Evolutionary conservation across 2,888 invertebrate species (phyloP).

Genomic region (Temnothorax unifasciatus): DNA sequence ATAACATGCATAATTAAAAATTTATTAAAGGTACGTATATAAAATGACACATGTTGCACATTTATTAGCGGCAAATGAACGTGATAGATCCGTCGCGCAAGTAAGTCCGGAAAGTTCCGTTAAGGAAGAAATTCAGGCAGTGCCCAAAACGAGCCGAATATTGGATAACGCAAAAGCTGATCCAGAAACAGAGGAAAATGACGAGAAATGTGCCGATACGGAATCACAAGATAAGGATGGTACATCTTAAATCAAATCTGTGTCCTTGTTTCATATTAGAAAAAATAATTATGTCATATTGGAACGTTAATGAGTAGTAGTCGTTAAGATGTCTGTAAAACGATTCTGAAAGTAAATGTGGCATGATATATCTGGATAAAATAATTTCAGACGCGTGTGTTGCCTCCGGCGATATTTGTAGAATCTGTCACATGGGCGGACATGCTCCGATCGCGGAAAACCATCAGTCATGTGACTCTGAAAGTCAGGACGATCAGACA

Average conservation of each 20-base stretch:
- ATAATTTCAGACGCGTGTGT: conserved; percentile 35
- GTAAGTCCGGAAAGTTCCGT: background rate
- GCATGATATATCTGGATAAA: background rate
- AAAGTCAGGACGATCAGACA: conserved; percentile 70
- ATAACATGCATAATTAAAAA: background rate
- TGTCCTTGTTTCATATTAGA: background rate
- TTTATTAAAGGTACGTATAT: background rate
- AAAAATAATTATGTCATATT: background rate
- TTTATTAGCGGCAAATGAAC: conserved; percentile 4
- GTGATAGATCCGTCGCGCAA: background rate
- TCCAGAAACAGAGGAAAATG: background rate
- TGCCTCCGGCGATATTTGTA: conserved; percentile 80
- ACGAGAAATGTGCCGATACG: background rate
- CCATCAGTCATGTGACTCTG: conserved; percentile 65
- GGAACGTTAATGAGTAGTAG: background rate
- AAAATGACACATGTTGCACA: background rate
- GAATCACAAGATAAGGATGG: conserved; percentile 19
- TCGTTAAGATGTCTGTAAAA: background rate
- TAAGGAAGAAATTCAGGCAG: background rate
- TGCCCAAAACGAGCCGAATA: background rate
- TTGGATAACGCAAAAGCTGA: background rate
- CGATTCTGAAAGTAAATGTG: background rate
- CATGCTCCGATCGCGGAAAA: conserved; percentile 70
- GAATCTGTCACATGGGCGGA: conserved; percentile 85
- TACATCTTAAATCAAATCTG: background rate